These are phyloP conservation scores for Pantala flavescens DNA, from an alignment of 1,140 invertebrate species.

Conservation along the genomic window DNA sequence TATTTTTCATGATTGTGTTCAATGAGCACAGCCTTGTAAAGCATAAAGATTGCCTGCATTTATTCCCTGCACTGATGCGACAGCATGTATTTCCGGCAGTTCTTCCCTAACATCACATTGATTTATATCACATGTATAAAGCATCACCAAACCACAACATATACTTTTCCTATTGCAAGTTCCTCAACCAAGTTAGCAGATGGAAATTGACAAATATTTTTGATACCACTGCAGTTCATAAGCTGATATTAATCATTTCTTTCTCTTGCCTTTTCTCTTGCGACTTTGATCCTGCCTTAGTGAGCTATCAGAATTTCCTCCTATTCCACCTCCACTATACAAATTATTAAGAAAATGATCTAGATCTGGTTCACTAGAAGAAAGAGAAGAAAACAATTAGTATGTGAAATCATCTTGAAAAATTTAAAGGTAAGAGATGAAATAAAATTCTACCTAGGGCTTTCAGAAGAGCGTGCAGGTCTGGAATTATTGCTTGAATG, in stretches of 20 bases:
- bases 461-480: neutral
- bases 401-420: no score
- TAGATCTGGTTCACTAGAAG: slow-evolving; percentile 46
- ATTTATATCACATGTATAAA: neutral
- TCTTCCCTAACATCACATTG: neutral
- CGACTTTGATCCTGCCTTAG: slow-evolving; percentile 21
- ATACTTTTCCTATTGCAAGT: no score
- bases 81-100: neutral
- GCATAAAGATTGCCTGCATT: neutral
- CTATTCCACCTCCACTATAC: slow-evolving; percentile 37
- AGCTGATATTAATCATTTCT: slow-evolving; percentile 30
- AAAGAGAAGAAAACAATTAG: slow-evolving; percentile 14
- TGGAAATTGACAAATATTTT: no score
- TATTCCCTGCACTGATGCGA: neutral
- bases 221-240: neutral
- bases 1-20: neutral
- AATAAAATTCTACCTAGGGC: neutral
- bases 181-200: no score
- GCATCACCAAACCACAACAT: neutral
- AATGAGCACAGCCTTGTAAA: neutral
- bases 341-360: slow-evolving; percentile 53
- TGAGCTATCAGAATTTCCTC: slow-evolving; percentile 19
- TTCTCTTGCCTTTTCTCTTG: slow-evolving; percentile 38
- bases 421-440: no score
- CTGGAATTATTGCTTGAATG: neutral